A percentile compares a stretch with the other conserved stretches of the same genome.
phyloP scores from a whole-genome alignment of 2,113 vertebrate genomes.

The Ameiurus melas region DNA sequence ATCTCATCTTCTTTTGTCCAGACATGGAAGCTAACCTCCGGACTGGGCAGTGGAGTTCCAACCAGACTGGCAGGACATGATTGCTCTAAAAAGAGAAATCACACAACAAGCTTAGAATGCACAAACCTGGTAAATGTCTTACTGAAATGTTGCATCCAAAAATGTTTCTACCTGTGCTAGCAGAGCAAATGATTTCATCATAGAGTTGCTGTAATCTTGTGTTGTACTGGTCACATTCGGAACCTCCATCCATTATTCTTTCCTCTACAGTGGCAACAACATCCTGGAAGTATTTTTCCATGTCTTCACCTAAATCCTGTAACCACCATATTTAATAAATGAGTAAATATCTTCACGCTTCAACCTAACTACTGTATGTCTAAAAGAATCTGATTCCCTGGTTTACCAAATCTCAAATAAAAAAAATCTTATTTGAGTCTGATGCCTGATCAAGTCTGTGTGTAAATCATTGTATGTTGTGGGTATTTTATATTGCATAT shows the following conservation, averaged over 20 bases:
- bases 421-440: neutral
- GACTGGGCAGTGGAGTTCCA: slow-evolving; percentile 71
- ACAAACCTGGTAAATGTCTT: neutral
- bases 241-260: slow-evolving; percentile 42
- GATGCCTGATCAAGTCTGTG: neutral
- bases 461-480: neutral
- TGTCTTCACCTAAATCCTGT: slow-evolving; percentile 66
- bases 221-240: slow-evolving; percentile 45
- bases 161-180: slow-evolving; percentile 39
- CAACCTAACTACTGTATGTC: neutral
- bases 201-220: slow-evolving; percentile 57
- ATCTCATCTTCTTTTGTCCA: slow-evolving; percentile 81
- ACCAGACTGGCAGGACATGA: neutral
- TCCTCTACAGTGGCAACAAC: slow-evolving; percentile 56
- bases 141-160: neutral
- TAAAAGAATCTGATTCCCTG: neutral
- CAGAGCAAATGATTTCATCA: slow-evolving; percentile 49
- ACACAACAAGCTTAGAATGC: neutral
- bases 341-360: neutral
- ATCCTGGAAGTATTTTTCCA: slow-evolving; percentile 71
- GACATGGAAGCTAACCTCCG: slow-evolving; percentile 79
- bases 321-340: neutral
- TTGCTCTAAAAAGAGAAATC: slow-evolving; percentile 28
- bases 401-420: neutral
- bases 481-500: neutral